Evolutionary conservation across 2,113 vertebrate genomes (phyloP).

Genomic region (Trichomycterus rosablanca): DNA sequence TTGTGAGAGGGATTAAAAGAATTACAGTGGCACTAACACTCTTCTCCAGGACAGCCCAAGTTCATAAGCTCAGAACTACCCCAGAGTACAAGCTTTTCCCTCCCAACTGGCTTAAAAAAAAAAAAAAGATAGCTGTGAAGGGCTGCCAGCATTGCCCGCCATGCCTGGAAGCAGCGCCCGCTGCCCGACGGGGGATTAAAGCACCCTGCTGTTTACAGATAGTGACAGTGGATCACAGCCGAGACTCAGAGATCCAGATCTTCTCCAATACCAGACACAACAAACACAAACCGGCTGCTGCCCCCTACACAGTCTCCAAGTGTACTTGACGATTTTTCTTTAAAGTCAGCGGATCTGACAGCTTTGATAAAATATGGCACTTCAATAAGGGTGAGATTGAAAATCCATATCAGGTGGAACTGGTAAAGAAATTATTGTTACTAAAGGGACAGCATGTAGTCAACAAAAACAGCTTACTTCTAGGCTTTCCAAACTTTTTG

Average conservation of each 20-base stretch:
- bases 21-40: conserved; percentile 54
- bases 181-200: conserved; percentile 59
- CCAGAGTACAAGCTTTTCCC: conserved; percentile 48
- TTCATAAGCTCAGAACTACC: conserved; percentile 66
- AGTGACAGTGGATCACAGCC: conserved; percentile 48
- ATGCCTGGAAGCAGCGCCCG: conserved; percentile 53
- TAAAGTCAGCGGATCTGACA: background rate
- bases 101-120: conserved; percentile 48
- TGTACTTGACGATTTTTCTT: conserved; percentile 1
- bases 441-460: too few species aligned
- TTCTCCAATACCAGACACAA: conserved; percentile 25
- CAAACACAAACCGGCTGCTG: conserved; percentile 3
- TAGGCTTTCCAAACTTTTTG: too few species aligned
- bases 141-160: conserved; percentile 58
- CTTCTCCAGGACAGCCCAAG: conserved; percentile 57
- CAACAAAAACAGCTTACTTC: too few species aligned
- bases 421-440: too few species aligned
- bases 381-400: too few species aligned
- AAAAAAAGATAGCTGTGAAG: conserved; percentile 69
- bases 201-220: conserved; percentile 59
- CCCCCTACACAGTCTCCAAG: background rate
- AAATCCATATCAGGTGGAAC: too few species aligned
- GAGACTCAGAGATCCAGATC: conserved; percentile 34
- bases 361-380: background rate
- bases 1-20: conserved; percentile 52